A percentile compares a stretch with the other conserved stretches of the same genome.
Conservation (phyloP, 2,113 vertebrate species). For the Artemisiospiza belli region DNA sequence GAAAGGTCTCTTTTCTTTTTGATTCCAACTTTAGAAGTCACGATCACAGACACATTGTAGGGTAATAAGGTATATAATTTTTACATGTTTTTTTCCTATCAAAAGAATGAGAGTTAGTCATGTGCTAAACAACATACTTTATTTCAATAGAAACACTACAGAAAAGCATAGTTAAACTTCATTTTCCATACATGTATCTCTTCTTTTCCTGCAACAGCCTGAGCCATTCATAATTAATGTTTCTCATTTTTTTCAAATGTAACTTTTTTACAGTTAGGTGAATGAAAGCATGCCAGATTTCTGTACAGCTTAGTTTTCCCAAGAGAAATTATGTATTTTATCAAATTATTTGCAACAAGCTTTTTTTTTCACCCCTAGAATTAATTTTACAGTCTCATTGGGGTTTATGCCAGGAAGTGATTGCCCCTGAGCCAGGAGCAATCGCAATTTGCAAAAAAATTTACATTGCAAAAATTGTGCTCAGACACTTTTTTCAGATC, state of each 20-base stretch:
- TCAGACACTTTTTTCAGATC: not conserved
- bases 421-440: not conserved
- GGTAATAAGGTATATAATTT: not conserved
- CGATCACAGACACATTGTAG: not conserved
- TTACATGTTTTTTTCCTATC: not conserved
- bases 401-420: not conserved
- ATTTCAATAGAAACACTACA: not conserved
- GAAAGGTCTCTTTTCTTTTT: constrained; percentile 14
- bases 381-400: not conserved
- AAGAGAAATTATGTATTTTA: not conserved
- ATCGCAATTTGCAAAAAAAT: not conserved
- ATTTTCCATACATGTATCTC: not conserved
- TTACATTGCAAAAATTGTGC: not conserved
- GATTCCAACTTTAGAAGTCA: constrained; percentile 3
- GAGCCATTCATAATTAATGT: not conserved
- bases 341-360: not conserved
- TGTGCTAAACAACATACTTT: not conserved
- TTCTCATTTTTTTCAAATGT: not conserved
- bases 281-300: not conserved
- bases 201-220: not conserved
- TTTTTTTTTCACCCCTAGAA: not conserved
- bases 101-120: not conserved
- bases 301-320: not conserved
- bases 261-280: not conserved
- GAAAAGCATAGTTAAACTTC: not conserved